These are phyloP conservation scores for Xestia c-nigrum DNA, from an alignment of 2,888 invertebrate species.

Conservation along the genomic window DNA sequence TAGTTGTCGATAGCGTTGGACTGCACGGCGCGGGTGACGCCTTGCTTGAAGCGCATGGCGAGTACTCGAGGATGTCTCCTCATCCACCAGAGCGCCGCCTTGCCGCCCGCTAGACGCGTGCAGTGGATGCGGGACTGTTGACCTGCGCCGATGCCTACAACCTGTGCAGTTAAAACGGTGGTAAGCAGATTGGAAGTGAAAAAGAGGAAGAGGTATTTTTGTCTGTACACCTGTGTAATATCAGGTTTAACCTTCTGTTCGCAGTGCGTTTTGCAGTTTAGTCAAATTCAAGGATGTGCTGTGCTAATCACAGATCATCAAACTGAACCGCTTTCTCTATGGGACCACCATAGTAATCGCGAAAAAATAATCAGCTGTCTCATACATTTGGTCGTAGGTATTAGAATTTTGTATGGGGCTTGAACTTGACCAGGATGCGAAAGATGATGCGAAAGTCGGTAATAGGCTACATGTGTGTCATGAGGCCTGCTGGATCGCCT, in stretches of 20 bases:
- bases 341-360: no score
- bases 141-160: constrained; percentile 99
- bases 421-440: no score
- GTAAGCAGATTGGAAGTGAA: neutral
- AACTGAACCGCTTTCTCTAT: no score
- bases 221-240: no score
- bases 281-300: no score
- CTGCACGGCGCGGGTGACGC: constrained; percentile 97
- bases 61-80: constrained; percentile 96
- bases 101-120: constrained; percentile 98
- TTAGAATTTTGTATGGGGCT: no score
- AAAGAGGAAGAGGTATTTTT: neutral
- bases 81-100: constrained; percentile 99
- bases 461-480: neutral
- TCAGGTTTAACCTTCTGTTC: neutral
- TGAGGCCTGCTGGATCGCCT: neutral
- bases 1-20: constrained; percentile 99
- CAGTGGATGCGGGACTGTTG: constrained; percentile 99
- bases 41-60: constrained; percentile 95
- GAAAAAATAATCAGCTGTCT: no score
- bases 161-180: constrained; percentile 81
- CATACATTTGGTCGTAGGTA: no score
- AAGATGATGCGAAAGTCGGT: neutral
- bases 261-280: neutral
- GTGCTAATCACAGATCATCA: no score